These are phyloP conservation scores for Leucophenga maculata DNA, from an alignment of 2,888 invertebrate genomes.

Conservation along the genomic window DNA sequence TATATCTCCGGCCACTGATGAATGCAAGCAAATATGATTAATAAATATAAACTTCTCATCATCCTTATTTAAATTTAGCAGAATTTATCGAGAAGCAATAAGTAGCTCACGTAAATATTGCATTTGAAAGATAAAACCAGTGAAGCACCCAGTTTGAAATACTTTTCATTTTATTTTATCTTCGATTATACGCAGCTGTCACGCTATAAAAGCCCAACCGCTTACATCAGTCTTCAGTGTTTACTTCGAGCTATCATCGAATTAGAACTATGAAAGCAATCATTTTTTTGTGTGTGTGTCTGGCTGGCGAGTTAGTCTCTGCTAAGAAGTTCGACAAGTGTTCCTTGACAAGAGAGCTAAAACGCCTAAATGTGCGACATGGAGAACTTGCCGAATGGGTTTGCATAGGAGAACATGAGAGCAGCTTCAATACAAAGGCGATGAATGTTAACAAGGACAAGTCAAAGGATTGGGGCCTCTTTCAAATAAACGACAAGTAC, in stretches of 20 bases:
- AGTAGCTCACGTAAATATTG: neutral
- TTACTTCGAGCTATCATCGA: neutral
- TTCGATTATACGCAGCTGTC: too few relatives aligned
- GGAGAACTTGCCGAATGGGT: conserved; percentile 39
- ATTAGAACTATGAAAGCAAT: neutral
- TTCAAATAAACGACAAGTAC: conserved; percentile 54
- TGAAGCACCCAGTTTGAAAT: too few relatives aligned
- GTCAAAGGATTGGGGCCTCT: conserved; percentile 57
- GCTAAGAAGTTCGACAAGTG: conserved; percentile 26
- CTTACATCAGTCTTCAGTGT: neutral
- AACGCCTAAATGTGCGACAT: conserved; percentile 42
- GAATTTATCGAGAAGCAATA: too few relatives aligned
- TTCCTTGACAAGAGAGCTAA: conserved; percentile 31
- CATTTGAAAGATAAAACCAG: neutral
- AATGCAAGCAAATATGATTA: too few relatives aligned
- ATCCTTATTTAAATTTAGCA: too few relatives aligned
- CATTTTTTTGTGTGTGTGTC: neutral
- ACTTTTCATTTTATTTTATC: too few relatives aligned
- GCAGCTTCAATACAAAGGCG: conserved; percentile 63
- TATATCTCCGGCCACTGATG: too few relatives aligned
- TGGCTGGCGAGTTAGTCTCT: neutral
- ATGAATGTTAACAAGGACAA: conserved; percentile 72
- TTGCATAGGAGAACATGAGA: conserved; percentile 40
- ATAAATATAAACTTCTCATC: too few relatives aligned
- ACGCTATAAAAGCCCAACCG: neutral